These are phyloP conservation scores for Mya arenaria DNA, from an alignment of 1,140 invertebrate genomes.

Conservation along the genomic window DNA sequence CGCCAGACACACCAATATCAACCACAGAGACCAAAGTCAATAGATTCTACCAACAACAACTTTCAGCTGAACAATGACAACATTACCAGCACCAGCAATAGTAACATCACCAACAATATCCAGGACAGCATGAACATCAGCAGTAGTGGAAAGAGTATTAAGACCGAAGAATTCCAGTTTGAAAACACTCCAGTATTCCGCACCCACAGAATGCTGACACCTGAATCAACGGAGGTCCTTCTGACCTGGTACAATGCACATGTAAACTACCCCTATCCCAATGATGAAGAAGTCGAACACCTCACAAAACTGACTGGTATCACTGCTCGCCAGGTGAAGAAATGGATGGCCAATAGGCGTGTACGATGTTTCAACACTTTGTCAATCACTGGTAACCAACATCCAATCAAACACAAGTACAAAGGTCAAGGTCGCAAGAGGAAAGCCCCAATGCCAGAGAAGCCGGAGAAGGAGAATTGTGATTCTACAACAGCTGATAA, in stretches of 20 bases:
- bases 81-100: not conserved
- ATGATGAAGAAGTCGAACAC: slow-evolving; percentile 63
- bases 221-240: slow-evolving; percentile 62
- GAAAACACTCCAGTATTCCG: slow-evolving; percentile 43
- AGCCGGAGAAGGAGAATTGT: slow-evolving; percentile 48
- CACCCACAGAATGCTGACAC: slow-evolving; percentile 51
- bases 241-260: slow-evolving; percentile 70
- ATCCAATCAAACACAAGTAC: slow-evolving; percentile 73
- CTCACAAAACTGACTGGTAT: slow-evolving; percentile 60
- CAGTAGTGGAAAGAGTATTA: not conserved
- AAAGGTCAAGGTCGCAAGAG: slow-evolving; percentile 55
- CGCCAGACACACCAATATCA: no score
- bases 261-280: slow-evolving; percentile 72
- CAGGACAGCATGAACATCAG: not conserved
- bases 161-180: slow-evolving; percentile 27
- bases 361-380: slow-evolving; percentile 75
- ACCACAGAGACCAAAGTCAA: not conserved
- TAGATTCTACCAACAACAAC: slow-evolving; percentile 42
- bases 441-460: slow-evolving; percentile 7
- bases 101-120: not conserved
- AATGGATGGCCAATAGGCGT: slow-evolving; percentile 77
- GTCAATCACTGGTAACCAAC: slow-evolving; percentile 72
- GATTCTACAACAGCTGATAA: slow-evolving; percentile 25
- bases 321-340: slow-evolving; percentile 71
- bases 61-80: slow-evolving; percentile 14